These are phyloP conservation scores for Gandaritis pyraliata DNA, from an alignment of 2,888 invertebrate species.

Conservation along the genomic window DNA sequence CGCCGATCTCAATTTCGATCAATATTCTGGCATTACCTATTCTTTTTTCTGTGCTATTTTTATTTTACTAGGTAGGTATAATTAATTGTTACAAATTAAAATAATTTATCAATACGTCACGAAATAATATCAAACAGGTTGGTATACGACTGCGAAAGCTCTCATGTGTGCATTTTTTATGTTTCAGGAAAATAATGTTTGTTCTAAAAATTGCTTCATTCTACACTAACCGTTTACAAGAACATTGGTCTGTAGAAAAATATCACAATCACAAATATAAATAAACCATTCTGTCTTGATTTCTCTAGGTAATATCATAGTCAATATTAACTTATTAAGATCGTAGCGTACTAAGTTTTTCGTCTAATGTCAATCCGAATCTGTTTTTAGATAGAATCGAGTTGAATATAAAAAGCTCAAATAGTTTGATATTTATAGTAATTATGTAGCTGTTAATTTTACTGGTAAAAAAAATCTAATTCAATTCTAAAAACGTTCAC, in stretches of 20 bases:
- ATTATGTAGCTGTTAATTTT: too few species aligned
- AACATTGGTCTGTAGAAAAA: conserved; percentile 40
- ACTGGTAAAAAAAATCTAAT: too few species aligned
- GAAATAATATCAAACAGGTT: not conserved
- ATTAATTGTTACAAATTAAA: too few species aligned
- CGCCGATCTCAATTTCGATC: conserved; percentile 32
- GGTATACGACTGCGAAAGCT: not conserved
- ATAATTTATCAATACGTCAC: too few species aligned
- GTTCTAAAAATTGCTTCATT: conserved; percentile 15
- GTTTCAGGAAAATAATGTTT: conserved; percentile 1
- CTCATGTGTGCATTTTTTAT: not conserved
- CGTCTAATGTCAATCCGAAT: too few species aligned
- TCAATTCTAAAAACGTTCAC: too few species aligned
- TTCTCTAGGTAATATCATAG: conserved; percentile 54
- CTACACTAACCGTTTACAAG: too few species aligned
- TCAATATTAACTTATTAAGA: conserved; percentile 52
- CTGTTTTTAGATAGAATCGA: too few species aligned
- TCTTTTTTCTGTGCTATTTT: too few species aligned
- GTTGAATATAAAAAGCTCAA: too few species aligned
- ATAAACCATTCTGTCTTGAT: conserved; percentile 48
- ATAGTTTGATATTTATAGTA: too few species aligned
- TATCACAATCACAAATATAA: conserved; percentile 1
- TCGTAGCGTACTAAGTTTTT: conserved; percentile 40
- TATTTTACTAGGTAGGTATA: too few species aligned
- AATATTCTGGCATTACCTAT: conserved; percentile 27